A percentile compares a stretch with the other conserved stretches of the same genome.
Conservation (phyloP, 2,113 vertebrate genomes). For the Mus musculus region GRCm39 chr14:48356001-48356500, state of each 20-base stretch:
- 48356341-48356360: conserved; percentile 22
- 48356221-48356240: neutral
- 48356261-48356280: neutral
- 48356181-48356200: neutral
- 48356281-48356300: neutral
- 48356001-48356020: neutral
- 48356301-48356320: neutral
- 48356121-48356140: neutral
- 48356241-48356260: neutral
- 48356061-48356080: conserved; percentile 2
- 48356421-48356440: neutral
- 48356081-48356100: conserved; percentile 7
- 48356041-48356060: neutral
- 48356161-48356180: neutral
- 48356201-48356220: neutral
- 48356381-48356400: conserved; percentile 44
- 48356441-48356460: conserved; percentile 47
- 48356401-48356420: conserved; percentile 31
- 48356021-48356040: neutral
- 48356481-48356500: neutral
- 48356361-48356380: neutral
- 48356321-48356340: conserved; percentile 8
- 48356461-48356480: neutral
- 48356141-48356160: neutral
- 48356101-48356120: neutral